A percentile compares a stretch with the other conserved stretches of the same genome.
Evolutionary conservation across 2,888 invertebrate genomes (phyloP).

Genomic region (Drosophila pseudotalamancana): DNA sequence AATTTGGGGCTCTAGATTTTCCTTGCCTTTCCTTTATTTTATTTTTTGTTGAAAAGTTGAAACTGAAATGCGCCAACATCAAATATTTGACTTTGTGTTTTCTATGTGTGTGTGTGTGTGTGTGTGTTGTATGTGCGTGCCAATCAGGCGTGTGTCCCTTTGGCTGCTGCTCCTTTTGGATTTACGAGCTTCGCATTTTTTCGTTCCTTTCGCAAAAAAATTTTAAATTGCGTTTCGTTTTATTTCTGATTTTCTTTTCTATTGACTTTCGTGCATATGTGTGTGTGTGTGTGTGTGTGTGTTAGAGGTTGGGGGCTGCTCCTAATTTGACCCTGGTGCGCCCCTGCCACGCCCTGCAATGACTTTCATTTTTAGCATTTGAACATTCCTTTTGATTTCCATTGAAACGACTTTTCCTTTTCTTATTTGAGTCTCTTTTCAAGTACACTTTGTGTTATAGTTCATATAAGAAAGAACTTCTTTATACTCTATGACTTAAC

Average conservation of each 20-base stretch:
- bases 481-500: background rate
- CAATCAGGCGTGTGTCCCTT: slow-evolving; percentile 75
- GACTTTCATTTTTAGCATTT: slow-evolving; percentile 58
- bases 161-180: slow-evolving; percentile 42
- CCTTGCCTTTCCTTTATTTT: background rate
- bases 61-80: slow-evolving; percentile 72
- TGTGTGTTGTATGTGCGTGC: slow-evolving; percentile 61
- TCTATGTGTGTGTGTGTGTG: slow-evolving; percentile 7
- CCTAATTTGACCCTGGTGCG: slow-evolving; percentile 9
- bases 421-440: slow-evolving; percentile 1
- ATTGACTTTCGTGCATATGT: slow-evolving; percentile 35
- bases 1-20: slow-evolving; percentile 35
- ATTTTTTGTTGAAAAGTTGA: slow-evolving; percentile 59
- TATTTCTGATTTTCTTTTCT: slow-evolving; percentile 38
- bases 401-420: slow-evolving; percentile 13
- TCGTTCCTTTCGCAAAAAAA: slow-evolving; percentile 60
- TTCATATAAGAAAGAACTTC: background rate
- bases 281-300: background rate
- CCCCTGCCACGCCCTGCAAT: slow-evolving; percentile 23
- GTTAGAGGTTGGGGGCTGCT: background rate
- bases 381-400: slow-evolving; percentile 49
- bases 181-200: slow-evolving; percentile 67
- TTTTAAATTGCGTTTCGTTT: slow-evolving; percentile 74
- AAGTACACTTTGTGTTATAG: too few relatives aligned
- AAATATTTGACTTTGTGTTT: slow-evolving; percentile 77